Evolutionary conservation across 2,797 vertebrate genomes (phyloP).

Genomic region (Phoeniculus purpureus): DNA sequence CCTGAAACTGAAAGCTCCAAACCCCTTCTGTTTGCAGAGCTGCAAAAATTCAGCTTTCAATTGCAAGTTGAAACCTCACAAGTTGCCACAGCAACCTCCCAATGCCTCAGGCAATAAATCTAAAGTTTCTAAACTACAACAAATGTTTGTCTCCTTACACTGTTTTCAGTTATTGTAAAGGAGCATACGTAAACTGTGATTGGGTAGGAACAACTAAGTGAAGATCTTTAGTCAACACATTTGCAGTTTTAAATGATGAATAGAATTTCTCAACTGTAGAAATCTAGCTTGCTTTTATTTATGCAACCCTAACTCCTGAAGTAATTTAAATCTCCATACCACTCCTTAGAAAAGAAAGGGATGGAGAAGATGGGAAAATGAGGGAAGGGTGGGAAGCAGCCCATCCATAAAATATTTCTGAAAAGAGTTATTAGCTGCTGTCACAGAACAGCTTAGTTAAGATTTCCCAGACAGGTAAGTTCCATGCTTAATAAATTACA

Average conservation of each 20-base stretch:
- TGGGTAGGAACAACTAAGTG: background rate
- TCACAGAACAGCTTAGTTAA: background rate
- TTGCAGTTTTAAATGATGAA: background rate
- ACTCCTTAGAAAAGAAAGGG: background rate
- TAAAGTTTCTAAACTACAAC: no score
- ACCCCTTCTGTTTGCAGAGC: no score
- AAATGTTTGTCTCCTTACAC: background rate
- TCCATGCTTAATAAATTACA: background rate
- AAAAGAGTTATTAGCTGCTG: background rate
- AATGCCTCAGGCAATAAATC: no score
- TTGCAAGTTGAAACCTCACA: no score
- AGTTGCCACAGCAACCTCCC: no score
- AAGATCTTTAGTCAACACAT: background rate
- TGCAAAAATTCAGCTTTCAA: no score
- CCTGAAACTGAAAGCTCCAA: no score
- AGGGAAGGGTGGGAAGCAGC: background rate
- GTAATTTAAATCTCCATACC: background rate
- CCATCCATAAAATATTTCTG: background rate
- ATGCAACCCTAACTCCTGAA: background rate
- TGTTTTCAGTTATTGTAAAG: background rate
- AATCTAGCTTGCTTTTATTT: background rate
- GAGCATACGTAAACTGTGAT: fast-evolving
- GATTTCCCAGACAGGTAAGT: background rate
- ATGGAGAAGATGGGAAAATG: background rate
- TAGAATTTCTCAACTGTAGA: background rate